Evolutionary conservation across 37 sponge, comb jelly and placozoan genomes (phyloP), one percentile per base, ranked within the genome.

Genomic region (Agelas oroides): DNA sequence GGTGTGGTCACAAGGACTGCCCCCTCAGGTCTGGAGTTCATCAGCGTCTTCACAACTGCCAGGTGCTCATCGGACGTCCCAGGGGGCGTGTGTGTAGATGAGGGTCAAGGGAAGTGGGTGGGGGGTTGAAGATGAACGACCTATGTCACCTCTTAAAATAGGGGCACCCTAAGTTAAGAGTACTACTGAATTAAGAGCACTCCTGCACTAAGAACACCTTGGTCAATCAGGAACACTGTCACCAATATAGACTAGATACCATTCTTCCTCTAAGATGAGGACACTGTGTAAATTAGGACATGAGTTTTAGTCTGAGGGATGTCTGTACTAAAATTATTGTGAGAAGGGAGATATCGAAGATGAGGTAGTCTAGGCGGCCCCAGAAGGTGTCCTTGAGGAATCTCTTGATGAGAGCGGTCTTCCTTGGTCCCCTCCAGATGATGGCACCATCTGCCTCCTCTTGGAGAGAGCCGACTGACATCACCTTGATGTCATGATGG

Each of bases 1-100:
- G 97, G 97, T 34, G 97, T 97, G 34, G 90, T 92, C 15, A 97
- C 97, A 31, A 97, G 82, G 30, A 97, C 40, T 33, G 88, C 94
- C 17, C 97, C 97, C n/a, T 94, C 94, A 55, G 90, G 95, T 16
- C 55, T 46, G 28, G 88, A 87, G 84, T 86, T 92, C 77, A 87
- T 86, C 15, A 97, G 74, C 23, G 70, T 41, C 74, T 94, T 94
- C 5, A 89, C 85, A 1, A 92, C 83, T 34, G 97, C 84, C 66
- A 97, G 52, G 68, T 97, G 97, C 72, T 97, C 97, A 59, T 97
- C 97, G 27, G 97, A 97, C 2, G 97, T 97, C 0, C 97, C 97
- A 56, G 97, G 97, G 34, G 97, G 97, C 32, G 96, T 95, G 54
- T 72, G 73, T 86, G 39, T 46, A 37, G 23, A 13, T 0, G 14